A percentile compares a stretch with the other conserved stretches of the same genome.
phyloP scores from a whole-genome alignment of 2,113 vertebrate genomes.

The Apteryx owenii region DNA sequence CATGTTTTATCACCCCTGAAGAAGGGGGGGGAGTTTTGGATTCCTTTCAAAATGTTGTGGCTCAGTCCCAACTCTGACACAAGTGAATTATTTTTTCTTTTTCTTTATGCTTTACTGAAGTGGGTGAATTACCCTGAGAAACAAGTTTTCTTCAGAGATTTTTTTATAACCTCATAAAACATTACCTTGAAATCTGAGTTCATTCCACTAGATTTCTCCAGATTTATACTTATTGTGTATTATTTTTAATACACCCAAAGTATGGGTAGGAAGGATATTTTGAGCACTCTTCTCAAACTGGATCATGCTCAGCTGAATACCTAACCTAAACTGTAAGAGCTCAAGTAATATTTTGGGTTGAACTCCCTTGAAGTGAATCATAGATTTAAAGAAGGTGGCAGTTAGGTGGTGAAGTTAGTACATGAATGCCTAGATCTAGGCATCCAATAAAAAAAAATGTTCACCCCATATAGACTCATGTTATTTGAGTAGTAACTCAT shows the following conservation, averaged over 20 bases:
- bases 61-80: rapidly evolving
- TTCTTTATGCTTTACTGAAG: neutral
- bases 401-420: neutral
- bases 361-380: neutral
- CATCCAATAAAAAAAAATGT: neutral
- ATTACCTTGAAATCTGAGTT: neutral
- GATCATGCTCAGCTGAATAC: neutral
- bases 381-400: neutral
- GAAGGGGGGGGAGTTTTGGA: neutral
- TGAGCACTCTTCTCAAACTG: neutral
- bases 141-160: neutral
- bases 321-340: neutral
- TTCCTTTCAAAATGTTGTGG: neutral
- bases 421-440: neutral
- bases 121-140: neutral
- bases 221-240: neutral
- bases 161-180: neutral
- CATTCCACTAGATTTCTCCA: neutral
- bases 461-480: neutral
- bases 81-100: neutral
- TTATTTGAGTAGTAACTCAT: neutral
- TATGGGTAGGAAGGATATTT: neutral
- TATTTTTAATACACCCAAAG: neutral
- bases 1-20: rapidly evolving
- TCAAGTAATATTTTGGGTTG: neutral